Conservation (phyloP, 2,113 vertebrate species). For the Anarrhichthys ocellatus region DNA sequence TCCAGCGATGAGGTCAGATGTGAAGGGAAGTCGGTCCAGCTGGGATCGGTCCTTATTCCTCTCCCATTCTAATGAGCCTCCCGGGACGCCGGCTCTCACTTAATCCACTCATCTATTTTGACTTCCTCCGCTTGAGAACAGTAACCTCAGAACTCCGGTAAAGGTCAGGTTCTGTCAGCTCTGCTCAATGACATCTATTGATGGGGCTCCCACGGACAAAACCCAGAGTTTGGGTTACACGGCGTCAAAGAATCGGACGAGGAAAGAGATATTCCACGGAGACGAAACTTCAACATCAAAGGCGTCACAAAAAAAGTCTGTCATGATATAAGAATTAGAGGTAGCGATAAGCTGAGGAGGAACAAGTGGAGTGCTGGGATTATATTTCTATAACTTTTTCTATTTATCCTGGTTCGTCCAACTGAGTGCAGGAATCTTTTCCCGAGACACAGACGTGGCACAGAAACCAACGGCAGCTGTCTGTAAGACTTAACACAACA, state of each 20-base stretch:
- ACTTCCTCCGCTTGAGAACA: constrained; percentile 76
- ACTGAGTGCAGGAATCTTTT: constrained; percentile 5
- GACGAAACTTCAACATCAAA: constrained; percentile 28
- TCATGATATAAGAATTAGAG: constrained; percentile 2
- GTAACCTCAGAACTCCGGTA: constrained; percentile 73
- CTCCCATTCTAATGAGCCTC: constrained; percentile 80
- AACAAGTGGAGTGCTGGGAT: background rate
- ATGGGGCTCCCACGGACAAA: constrained; percentile 26
- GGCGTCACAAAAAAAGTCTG: constrained; percentile 10
- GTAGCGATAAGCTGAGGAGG: background rate
- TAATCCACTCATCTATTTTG: constrained; percentile 83
- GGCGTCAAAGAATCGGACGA: constrained; percentile 27
- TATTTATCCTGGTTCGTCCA: background rate
- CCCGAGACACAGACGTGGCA: background rate
- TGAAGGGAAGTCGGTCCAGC: constrained; percentile 72
- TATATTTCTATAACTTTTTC: constrained; percentile 2
- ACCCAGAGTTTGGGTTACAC: constrained; percentile 55
- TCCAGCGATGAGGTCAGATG: constrained; percentile 66
- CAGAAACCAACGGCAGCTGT: constrained; percentile 63
- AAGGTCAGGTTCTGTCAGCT: constrained; percentile 73
- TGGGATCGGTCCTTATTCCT: constrained; percentile 68
- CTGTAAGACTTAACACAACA: constrained; percentile 68
- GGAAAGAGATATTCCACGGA: constrained; percentile 26
- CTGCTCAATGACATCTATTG: constrained; percentile 70
- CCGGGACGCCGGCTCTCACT: constrained; percentile 71